These are phyloP conservation scores for Triplophysa yarkandensis DNA, from an alignment of 2,797 vertebrate genomes.

Conservation along the genomic window DNA sequence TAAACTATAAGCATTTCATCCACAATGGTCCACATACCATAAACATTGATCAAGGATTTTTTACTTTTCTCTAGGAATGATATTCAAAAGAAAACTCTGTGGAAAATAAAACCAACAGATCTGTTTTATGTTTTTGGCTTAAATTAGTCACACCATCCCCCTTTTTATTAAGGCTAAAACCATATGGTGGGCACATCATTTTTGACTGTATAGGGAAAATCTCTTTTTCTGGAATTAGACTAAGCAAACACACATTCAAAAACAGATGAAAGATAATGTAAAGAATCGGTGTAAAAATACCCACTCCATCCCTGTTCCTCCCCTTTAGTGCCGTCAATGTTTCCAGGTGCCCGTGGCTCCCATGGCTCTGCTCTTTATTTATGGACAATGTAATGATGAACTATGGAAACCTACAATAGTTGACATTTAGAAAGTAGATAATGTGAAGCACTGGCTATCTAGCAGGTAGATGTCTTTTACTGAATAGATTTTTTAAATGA, in stretches of 20 bases:
- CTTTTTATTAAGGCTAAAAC: slow-evolving; percentile 47
- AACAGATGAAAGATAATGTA: slow-evolving; percentile 60
- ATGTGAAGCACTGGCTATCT: slow-evolving; percentile 9
- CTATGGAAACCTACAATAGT: not conserved
- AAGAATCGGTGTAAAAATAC: slow-evolving; percentile 6
- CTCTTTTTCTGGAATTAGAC: slow-evolving; percentile 66
- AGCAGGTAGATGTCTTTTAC: not conserved
- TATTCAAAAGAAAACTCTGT: not conserved
- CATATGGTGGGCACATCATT: slow-evolving; percentile 64
- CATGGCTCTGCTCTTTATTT: slow-evolving; percentile 13
- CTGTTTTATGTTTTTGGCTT: slow-evolving; percentile 40
- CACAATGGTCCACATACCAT: not conserved
- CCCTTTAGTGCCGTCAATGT: not conserved
- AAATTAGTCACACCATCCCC: slow-evolving; percentile 45
- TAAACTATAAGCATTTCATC: slow-evolving; percentile 50
- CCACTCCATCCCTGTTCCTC: not conserved
- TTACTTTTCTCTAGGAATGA: not conserved
- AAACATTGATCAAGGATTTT: not conserved
- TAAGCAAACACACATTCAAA: slow-evolving; percentile 66
- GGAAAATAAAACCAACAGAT: not conserved
- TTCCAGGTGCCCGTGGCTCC: slow-evolving; percentile 6
- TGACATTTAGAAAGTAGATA: not conserved
- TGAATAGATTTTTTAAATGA: no score
- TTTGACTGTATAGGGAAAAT: slow-evolving; percentile 50
- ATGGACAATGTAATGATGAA: slow-evolving; percentile 1